Conservation (phyloP, 2,113 vertebrate species). For the Actinemys pallida region DNA sequence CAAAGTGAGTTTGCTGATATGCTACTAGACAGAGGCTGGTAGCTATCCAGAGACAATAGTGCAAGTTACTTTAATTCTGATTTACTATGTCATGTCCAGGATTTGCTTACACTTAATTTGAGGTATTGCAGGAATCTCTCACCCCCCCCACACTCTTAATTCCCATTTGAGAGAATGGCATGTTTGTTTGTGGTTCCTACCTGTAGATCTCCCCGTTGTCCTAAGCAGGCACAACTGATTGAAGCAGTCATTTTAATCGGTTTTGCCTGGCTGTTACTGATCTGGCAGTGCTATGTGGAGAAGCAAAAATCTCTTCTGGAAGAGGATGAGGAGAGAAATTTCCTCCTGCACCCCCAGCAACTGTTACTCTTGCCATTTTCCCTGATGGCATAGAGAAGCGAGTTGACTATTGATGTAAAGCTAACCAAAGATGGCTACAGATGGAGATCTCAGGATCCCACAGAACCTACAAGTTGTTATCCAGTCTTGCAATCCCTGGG, state of each 20-base stretch:
- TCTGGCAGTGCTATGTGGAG: background rate
- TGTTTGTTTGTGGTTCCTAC: background rate
- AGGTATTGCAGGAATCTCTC: background rate
- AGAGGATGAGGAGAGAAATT: background rate
- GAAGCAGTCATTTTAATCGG: background rate
- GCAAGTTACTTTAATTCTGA: background rate
- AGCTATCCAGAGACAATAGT: background rate
- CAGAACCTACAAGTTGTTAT: background rate
- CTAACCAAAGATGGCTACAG: background rate
- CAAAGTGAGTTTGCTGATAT: background rate
- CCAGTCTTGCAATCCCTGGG: background rate
- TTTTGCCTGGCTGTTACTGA: background rate
- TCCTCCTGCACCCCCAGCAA: background rate
- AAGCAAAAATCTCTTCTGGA: background rate
- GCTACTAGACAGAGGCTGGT: background rate
- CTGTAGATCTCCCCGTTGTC: accelerated
- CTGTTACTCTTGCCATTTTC: background rate
- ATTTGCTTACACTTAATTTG: background rate
- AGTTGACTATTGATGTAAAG: background rate
- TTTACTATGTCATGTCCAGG: background rate
- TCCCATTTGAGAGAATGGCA: background rate
- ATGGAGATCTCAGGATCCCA: too few relatives aligned
- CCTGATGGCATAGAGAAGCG: background rate
- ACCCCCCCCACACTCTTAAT: accelerated
- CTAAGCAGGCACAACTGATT: accelerated